These are phyloP conservation scores for Penaeus japonicus DNA, from an alignment of 1,140 invertebrate genomes.

Conservation along the genomic window DNA sequence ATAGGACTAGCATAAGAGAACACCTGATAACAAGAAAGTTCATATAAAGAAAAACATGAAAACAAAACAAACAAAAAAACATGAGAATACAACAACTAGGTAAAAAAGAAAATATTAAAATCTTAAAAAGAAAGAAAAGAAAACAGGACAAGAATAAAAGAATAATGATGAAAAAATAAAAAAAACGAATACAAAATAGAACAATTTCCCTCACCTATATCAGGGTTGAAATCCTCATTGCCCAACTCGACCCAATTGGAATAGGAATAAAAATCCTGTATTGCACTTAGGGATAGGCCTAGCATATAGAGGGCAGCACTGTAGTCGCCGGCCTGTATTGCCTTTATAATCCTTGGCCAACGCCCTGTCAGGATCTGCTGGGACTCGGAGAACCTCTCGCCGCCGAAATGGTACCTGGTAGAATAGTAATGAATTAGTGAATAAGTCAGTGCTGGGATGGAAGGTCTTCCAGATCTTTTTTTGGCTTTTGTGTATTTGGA, in stretches of 20 bases:
- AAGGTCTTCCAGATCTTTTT: background rate
- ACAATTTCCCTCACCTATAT: conserved; percentile 31
- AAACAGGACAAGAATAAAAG: no score
- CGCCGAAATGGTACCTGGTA: conserved; percentile 52
- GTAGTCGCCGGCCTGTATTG: conserved; percentile 15
- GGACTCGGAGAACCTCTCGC: conserved; percentile 51
- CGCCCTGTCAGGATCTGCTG: conserved; percentile 34
- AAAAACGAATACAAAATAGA: no score
- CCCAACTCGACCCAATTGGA: conserved; percentile 58
- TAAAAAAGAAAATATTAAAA: background rate
- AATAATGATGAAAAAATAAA: no score
- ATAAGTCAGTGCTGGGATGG: background rate
- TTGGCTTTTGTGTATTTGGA: no score
- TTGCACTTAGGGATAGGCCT: conserved; percentile 38
- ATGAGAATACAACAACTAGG: no score
- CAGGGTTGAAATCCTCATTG: conserved; percentile 26
- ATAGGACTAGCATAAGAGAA: no score
- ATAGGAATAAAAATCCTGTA: conserved; percentile 59
- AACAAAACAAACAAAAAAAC: no score
- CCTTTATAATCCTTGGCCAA: conserved; percentile 30
- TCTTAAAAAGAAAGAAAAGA: no score
- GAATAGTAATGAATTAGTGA: background rate
- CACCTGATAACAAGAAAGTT: no score
- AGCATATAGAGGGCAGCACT: conserved; percentile 27
- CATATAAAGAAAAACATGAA: no score